Evolutionary conservation across 2,888 invertebrate species (phyloP).

Genomic region (Incurvaria masculella): DNA sequence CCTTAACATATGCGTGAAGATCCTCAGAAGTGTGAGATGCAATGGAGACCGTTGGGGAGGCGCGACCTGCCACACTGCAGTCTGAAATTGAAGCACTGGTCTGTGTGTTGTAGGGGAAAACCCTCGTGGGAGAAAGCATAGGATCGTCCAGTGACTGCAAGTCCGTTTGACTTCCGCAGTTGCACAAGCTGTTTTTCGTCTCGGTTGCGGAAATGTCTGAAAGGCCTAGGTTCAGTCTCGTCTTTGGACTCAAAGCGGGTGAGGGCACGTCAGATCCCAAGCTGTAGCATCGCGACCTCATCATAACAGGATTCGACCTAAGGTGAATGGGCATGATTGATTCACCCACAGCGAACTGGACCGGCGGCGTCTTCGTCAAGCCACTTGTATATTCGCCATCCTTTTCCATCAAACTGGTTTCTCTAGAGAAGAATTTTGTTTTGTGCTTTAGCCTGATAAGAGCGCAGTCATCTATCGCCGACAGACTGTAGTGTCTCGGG

Average conservation of each 20-base stretch:
- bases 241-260: constrained; percentile 58
- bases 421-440: constrained; percentile 42
- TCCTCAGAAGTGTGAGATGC: constrained; percentile 60
- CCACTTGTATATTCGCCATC: constrained; percentile 29
- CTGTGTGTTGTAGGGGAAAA: constrained; percentile 44
- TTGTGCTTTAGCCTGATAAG: constrained; percentile 45
- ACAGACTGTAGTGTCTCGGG: constrained; percentile 66
- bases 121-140: constrained; percentile 43
- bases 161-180: constrained; percentile 73
- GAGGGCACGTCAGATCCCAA: constrained; percentile 57
- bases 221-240: constrained; percentile 62
- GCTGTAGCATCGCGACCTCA: constrained; percentile 63
- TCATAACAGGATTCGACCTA: constrained; percentile 30
- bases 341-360: constrained; percentile 69
- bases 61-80: constrained; percentile 52
- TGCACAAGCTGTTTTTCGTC: constrained; percentile 53
- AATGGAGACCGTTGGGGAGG: constrained; percentile 54
- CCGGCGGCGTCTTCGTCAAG: constrained; percentile 34
- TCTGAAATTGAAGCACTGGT: constrained; percentile 54
- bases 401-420: constrained; percentile 44
- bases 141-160: constrained; percentile 61
- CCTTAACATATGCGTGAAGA: constrained; percentile 71
- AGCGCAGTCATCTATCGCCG: constrained; percentile 60
- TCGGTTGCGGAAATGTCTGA: constrained; percentile 39
- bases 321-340: constrained; percentile 52